Base-by-base conservation (phyloP, 1,140 invertebrate genomes). In the Pteromalus puparum region DNA sequence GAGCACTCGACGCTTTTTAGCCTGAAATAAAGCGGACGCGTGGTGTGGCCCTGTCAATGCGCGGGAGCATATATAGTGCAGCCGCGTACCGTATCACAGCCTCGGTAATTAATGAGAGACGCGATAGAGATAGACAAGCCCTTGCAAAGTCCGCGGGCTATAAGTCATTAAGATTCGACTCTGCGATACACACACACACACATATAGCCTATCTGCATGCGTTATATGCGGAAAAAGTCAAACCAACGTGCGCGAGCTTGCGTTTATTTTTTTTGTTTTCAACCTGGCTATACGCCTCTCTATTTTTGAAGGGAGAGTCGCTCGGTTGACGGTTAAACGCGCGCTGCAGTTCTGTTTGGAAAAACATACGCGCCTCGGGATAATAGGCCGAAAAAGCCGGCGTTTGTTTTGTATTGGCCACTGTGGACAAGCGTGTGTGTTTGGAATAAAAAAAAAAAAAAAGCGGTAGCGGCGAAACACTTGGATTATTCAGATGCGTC, bases 61-160 rank as follows among this genome's bases (percentile, higher is more conserved):
- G n/a, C n/a, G n/a, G n/a, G 5, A 21, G 53, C 15, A 15, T 61
- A 18, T 61, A n/a, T 18, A 5, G 6, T n/a, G 53, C 15, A n/a
- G 5, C 18, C 6, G 30, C 30, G 30, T 10, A 42, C 65, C 65
- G 21, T 74, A 79, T 42, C 83, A 13, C 83, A 13, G 26, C 30
- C 42, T 75, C 28, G 48, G 34, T 84, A 84, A 84, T 84, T 84
- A 84, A 84, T 84, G 70, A 84, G 70, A 13, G 72, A 15, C 1
- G 77, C 21, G 73, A 42, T 24, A 9, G 53, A 61, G 53, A 61
- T 9, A 5, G 18, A 26, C 15, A 65, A 15, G 26, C 9, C 26
- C 3, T 2, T 2, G 26, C 9, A 76, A 76, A 48, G 42, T 26
- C n/a, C 75, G 3, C 53, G 21, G 65, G 78, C 78, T 34, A 80